phyloP scores from a whole-genome alignment of 2,888 invertebrate genomes.

The Patella pellucida region DNA sequence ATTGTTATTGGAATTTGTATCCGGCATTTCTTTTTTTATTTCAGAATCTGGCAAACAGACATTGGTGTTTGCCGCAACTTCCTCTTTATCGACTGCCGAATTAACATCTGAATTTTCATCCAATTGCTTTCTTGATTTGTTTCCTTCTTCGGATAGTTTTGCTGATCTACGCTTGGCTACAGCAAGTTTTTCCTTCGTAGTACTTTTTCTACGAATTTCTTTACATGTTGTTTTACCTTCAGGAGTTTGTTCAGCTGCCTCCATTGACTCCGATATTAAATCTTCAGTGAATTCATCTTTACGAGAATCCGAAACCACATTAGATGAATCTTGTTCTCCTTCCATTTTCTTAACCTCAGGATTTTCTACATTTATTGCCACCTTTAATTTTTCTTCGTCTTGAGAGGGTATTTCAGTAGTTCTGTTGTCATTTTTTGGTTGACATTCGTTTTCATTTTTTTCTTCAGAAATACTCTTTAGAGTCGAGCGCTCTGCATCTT shows the following conservation, averaged over 20 bases:
- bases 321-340: not conserved
- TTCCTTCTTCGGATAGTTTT: constrained; percentile 17
- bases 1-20: not conserved
- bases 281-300: constrained; percentile 8
- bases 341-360: not conserved
- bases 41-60: constrained; percentile 1
- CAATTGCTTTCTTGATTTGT: not conserved
- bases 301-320: not conserved
- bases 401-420: not conserved
- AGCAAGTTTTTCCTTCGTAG: constrained; percentile 53
- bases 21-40: not conserved
- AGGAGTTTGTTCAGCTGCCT: constrained; percentile 46
- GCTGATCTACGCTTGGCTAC: constrained; percentile 43
- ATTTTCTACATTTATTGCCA: not conserved
- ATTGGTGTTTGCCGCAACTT: not conserved
- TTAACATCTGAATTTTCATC: constrained; percentile 23
- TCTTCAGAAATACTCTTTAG: constrained; percentile 12
- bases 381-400: not conserved
- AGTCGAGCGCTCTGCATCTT: not conserved
- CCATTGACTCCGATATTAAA: constrained; percentile 1
- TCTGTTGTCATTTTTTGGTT: no score
- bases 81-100: constrained; percentile 14
- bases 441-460: not conserved
- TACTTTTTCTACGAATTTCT: constrained; percentile 44
- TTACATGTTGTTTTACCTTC: constrained; percentile 34